These are phyloP conservation scores for Lontra canadensis DNA, from an alignment of 2,113 vertebrate genomes.

Conservation along the genomic window DNA sequence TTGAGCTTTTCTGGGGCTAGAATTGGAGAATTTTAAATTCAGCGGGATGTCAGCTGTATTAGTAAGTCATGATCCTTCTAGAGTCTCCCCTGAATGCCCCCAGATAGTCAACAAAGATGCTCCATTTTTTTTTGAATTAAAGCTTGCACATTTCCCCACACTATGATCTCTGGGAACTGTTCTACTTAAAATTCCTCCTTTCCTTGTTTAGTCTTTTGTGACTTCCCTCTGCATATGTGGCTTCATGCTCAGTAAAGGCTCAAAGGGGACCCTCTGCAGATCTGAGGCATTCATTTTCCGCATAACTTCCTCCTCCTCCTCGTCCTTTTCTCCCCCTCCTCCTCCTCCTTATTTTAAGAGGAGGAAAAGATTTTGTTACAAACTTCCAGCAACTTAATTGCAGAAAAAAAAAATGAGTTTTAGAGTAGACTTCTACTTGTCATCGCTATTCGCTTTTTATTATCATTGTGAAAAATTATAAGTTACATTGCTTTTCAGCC, in stretches of 20 bases:
- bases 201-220: not conserved
- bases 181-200: not conserved
- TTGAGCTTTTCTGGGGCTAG: not conserved
- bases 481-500: not conserved
- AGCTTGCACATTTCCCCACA: not conserved
- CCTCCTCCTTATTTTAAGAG: not conserved
- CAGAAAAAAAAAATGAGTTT: not conserved
- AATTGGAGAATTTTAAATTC: not conserved
- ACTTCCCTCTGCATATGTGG: no score
- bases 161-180: no score
- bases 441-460: not conserved
- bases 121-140: not conserved
- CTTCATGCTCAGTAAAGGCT: not conserved
- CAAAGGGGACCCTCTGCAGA: not conserved
- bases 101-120: not conserved
- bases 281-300: not conserved
- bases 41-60: not conserved
- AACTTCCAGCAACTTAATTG: slow-evolving; percentile 40
- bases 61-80: not conserved
- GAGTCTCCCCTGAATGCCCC: not conserved
- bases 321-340: not conserved
- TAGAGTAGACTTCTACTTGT: slow-evolving; percentile 9
- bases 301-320: not conserved
- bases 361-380: not conserved
- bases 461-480: not conserved